These are phyloP conservation scores for Hemicordylus capensis DNA, from an alignment of 2,113 vertebrate genomes.

Conservation along the genomic window DNA sequence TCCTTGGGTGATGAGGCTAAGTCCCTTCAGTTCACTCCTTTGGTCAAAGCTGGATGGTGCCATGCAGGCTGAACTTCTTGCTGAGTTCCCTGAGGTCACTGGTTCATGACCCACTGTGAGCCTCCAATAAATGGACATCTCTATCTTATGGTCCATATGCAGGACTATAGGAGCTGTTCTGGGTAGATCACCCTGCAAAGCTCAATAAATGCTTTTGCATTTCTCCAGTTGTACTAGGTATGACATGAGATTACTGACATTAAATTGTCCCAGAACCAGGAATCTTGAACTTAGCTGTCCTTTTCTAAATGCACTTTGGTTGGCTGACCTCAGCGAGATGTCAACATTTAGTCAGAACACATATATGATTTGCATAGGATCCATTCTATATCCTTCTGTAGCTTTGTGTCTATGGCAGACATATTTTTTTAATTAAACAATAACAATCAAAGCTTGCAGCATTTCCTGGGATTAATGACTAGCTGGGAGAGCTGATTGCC, in stretches of 20 bases:
- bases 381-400: constrained; percentile 43
- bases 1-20: not conserved
- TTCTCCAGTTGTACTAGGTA: not conserved
- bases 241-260: constrained; percentile 28
- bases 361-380: constrained; percentile 27
- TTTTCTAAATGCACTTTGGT: constrained; percentile 9
- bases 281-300: constrained; percentile 29
- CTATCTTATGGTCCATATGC: not conserved
- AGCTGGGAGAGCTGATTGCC: constrained; percentile 39
- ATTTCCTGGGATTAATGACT: constrained; percentile 59
- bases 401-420: constrained; percentile 40
- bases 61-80: not conserved
- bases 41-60: not conserved
- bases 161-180: not conserved
- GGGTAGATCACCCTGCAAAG: not conserved
- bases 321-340: not conserved
- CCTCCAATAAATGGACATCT: not conserved
- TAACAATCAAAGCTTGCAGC: constrained; percentile 37
- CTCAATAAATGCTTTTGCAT: not conserved
- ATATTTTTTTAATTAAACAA: constrained; percentile 51
- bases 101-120: not conserved
- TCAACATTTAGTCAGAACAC: constrained; percentile 36
- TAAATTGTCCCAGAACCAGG: constrained; percentile 4
- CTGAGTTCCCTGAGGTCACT: not conserved
- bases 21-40: not conserved